Conservation (phyloP, 2,113 vertebrate genomes). For the Helogale parvula region DNA sequence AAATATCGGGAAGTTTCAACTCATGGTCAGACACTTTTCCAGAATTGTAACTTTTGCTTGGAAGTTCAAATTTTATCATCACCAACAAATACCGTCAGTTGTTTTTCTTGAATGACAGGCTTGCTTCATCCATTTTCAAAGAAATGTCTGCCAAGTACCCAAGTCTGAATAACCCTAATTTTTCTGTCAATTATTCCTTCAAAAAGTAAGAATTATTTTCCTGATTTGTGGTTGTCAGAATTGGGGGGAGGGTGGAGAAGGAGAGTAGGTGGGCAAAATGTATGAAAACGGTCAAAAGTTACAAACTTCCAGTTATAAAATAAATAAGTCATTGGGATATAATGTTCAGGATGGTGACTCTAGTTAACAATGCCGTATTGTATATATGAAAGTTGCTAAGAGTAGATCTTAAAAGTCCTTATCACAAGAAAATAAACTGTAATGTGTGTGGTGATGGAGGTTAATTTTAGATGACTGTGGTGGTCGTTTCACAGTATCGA, state of each 20-base stretch:
- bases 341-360: background rate
- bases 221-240: background rate
- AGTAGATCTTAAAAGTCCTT: background rate
- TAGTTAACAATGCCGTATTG: background rate
- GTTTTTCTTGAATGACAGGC: background rate
- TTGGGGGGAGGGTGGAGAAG: no score
- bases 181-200: slow-evolving; percentile 22
- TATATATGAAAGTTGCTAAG: background rate
- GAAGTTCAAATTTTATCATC: slow-evolving; percentile 33
- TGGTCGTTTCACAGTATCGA: background rate
- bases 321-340: background rate
- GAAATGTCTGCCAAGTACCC: background rate
- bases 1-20: background rate
- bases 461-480: background rate
- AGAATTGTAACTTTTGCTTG: slow-evolving; percentile 27
- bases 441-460: background rate
- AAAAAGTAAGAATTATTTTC: slow-evolving; percentile 28
- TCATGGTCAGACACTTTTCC: background rate
- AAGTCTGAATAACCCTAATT: slow-evolving; percentile 33
- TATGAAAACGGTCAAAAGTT: background rate
- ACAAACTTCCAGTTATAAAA: background rate
- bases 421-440: background rate
- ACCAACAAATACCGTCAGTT: background rate
- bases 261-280: background rate
- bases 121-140: background rate